Base-by-base conservation (phyloP, 2,888 invertebrate genomes). In the Drosophila mimica region DNA sequence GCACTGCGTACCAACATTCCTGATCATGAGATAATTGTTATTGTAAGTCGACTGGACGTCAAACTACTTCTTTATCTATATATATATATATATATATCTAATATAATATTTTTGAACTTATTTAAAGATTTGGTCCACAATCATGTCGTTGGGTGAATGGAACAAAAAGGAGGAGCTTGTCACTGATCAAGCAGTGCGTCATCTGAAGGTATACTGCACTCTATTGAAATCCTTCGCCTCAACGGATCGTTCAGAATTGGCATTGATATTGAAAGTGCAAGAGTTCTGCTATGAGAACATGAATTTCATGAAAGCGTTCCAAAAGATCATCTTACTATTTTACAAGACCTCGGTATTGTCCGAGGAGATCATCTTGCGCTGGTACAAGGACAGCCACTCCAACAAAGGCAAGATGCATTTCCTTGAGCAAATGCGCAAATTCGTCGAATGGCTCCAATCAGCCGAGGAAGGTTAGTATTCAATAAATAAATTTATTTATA, bases 211-310 rank as follows among this genome's bases (percentile, higher is more conserved):
- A 89, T 98, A 97, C 94, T 96, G 98, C 81, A 95, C 96, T 71
- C 94, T 99, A 85, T 95, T 99, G 92, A 96, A 96, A 79, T 97
- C 97, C 36, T 98, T 99, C 91, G 96, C 98, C 85, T 96, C 96
- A 92, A 96, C 96, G 77, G 96, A 96, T 78, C 96, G 96, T 91
- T 96, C 98, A 54, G 98, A 99, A 94, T 95, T 98, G 90, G 96
- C 96, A 71, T 95, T 99, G 82, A 95, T 99, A 91, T 94, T 97
- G 82, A 98, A 98, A 94, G 97, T 99, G 88, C 99, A 99, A 94
- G 99, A 99, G 93, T 99, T 97, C 94, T 99, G 99, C 94, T 99
- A 99, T 93, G 98, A 98, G 93, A 99, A 99, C 94, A 99, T 99
- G 98, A 98, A 97, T 93, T 99, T 99, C 94, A 98, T 99, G 98